phyloP scores from a whole-genome alignment of 2,113 vertebrate genomes.

The Pelobates fuscus region DNA sequence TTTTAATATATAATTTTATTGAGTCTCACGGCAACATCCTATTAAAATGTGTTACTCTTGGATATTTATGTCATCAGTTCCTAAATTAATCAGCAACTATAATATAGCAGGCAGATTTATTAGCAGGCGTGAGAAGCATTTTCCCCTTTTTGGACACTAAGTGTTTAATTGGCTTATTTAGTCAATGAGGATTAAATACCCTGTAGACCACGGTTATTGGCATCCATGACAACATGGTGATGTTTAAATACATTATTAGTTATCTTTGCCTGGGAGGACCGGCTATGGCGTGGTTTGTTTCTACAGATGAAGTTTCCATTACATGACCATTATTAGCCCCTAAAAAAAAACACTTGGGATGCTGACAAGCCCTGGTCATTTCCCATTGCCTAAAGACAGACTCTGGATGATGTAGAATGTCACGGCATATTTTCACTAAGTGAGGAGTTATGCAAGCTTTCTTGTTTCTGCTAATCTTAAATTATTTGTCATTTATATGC shows the following conservation, averaged over 20 bases:
- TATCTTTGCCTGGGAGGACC: neutral
- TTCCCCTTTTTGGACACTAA: neutral
- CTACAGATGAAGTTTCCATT: constrained; percentile 6
- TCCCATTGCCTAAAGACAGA: no score
- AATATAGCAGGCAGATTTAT: no score
- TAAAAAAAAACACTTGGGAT: constrained; percentile 7
- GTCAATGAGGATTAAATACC: neutral
- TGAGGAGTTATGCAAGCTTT: no score
- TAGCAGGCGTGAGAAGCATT: neutral
- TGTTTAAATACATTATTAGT: constrained; percentile 1
- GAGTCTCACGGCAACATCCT: no score
- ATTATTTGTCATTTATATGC: no score
- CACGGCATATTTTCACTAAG: no score
- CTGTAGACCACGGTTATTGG: neutral
- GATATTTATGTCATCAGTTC: no score
- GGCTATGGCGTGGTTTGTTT: neutral
- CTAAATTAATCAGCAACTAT: no score
- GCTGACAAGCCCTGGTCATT: neutral
- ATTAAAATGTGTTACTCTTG: no score
- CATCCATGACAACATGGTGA: neutral
- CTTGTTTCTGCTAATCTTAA: no score
- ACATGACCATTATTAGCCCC: constrained; percentile 1
- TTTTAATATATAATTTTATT: no score
- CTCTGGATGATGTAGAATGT: no score
- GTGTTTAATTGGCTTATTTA: neutral